Evolutionary conservation across 1,140 invertebrate species (phyloP).

Genomic region (Drosophila yakuba): DNA sequence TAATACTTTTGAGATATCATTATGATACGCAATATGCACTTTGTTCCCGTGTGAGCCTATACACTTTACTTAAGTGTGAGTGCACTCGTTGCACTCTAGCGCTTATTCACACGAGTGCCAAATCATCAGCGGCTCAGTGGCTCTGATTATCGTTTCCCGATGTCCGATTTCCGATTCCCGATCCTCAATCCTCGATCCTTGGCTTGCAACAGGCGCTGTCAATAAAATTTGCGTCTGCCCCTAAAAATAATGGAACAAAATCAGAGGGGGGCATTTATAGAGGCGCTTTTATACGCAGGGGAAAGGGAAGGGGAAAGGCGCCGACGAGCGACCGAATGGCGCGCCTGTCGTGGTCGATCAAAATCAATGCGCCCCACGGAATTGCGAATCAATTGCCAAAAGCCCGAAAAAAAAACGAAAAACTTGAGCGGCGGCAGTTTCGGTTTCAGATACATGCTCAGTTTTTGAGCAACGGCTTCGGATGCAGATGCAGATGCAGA

Average conservation of each 20-base stretch:
- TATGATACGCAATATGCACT: not conserved
- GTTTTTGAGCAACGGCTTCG: not conserved
- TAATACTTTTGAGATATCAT: not conserved
- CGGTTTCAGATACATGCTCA: conserved; percentile 19
- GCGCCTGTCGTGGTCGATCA: conserved; percentile 77
- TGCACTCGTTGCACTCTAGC: conserved; percentile 1
- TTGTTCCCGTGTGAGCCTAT: not conserved
- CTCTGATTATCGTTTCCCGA: conserved; percentile 24
- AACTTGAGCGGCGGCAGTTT: not conserved
- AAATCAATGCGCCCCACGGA: conserved; percentile 76
- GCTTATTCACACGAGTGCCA: conserved; percentile 74
- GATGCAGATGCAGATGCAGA: conserved; percentile 30
- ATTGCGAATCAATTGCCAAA: conserved; percentile 77
- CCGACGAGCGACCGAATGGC: conserved; percentile 46
- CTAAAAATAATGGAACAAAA: not conserved
- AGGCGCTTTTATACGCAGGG: not conserved
- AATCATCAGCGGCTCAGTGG: conserved; percentile 51
- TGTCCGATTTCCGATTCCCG: conserved; percentile 27
- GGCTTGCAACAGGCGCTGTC: conserved; percentile 75
- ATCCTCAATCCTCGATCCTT: conserved; percentile 33
- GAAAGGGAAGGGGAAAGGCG: conserved; percentile 5
- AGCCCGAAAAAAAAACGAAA: not conserved
- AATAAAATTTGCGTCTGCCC: conserved; percentile 77
- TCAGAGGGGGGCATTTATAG: not conserved
- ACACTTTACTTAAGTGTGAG: conserved; percentile 1